These are phyloP conservation scores for Pyrochroa serraticornis DNA, from an alignment of 2,888 invertebrate genomes.

Conservation along the genomic window DNA sequence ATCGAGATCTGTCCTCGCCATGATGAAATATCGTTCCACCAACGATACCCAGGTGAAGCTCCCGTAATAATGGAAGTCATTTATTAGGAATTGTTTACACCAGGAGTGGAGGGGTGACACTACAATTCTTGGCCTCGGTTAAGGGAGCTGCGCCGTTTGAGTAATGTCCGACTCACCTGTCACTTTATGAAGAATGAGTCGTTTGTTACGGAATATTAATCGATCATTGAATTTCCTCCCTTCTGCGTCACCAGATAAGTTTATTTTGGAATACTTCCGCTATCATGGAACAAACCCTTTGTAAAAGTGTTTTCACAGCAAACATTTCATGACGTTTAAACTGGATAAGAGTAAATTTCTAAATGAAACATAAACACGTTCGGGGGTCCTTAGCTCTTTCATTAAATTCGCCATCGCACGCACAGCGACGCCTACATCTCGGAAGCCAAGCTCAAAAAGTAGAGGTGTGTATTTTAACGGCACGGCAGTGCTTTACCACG, in stretches of 20 bases:
- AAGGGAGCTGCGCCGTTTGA: conserved; percentile 24
- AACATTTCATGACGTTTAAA: conserved; percentile 33
- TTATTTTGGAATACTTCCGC: conserved; percentile 31
- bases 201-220: conserved; percentile 30
- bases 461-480: no score
- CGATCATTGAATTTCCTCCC: conserved; percentile 31
- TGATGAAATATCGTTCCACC: conserved; percentile 44
- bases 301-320: conserved; percentile 28
- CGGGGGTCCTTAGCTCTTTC: conserved; percentile 12
- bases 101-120: conserved; percentile 24
- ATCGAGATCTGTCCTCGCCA: conserved; percentile 46
- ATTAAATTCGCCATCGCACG: conserved; percentile 17
- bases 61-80: conserved; percentile 45
- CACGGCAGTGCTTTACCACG: no score
- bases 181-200: conserved; percentile 29
- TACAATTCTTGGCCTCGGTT: conserved; percentile 27
- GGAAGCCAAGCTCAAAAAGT: background rate
- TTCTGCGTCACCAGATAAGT: conserved; percentile 28
- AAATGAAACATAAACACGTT: conserved; percentile 31
- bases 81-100: conserved; percentile 43
- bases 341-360: conserved; percentile 31
- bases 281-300: conserved; percentile 28
- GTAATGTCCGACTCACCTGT: conserved; percentile 32
- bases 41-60: conserved; percentile 44
- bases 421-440: no score